These are phyloP conservation scores for Siphamia tubifer DNA, from an alignment of 2,113 vertebrate genomes.

Conservation along the genomic window DNA sequence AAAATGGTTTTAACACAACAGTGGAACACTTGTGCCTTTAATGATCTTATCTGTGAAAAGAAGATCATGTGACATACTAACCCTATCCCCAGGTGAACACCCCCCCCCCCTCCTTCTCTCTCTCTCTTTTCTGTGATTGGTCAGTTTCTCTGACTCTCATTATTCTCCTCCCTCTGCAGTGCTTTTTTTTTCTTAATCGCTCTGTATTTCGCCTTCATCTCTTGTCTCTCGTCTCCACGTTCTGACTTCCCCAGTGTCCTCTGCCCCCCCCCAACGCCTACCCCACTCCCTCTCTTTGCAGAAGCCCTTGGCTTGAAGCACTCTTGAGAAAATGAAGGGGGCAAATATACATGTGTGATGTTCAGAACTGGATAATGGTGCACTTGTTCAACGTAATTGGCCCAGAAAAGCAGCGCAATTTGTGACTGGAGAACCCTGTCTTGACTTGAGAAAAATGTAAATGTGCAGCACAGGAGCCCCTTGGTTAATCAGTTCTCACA, in stretches of 20 bases:
- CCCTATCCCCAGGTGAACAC: too few species aligned
- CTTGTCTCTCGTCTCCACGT: slow-evolving; percentile 19
- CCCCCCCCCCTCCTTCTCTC: too few species aligned
- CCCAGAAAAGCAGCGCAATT: slow-evolving; percentile 79
- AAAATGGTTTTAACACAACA: too few species aligned
- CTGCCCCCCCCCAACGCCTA: slow-evolving; percentile 22
- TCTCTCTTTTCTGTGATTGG: not conserved
- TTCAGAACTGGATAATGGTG: slow-evolving; percentile 81
- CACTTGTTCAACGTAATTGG: slow-evolving; percentile 81
- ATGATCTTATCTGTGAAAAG: too few species aligned
- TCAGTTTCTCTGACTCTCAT: not conserved
- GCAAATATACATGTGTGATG: slow-evolving; percentile 80
- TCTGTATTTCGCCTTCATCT: slow-evolving; percentile 20
- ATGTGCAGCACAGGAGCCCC: slow-evolving; percentile 75
- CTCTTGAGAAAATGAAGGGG: slow-evolving; percentile 83
- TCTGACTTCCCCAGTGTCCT: slow-evolving; percentile 35
- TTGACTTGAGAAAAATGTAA: slow-evolving; percentile 78
- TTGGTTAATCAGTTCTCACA: slow-evolving; percentile 80
- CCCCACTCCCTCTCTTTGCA: slow-evolving; percentile 43
- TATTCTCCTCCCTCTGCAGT: not conserved
- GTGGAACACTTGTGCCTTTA: too few species aligned
- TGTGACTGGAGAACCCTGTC: slow-evolving; percentile 78
- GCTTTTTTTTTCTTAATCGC: slow-evolving; percentile 13
- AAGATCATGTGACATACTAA: too few species aligned
- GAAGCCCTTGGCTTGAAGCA: slow-evolving; percentile 72